Base-by-base conservation (phyloP, 1,140 invertebrate genomes). In the Drosophila bocki region DNA sequence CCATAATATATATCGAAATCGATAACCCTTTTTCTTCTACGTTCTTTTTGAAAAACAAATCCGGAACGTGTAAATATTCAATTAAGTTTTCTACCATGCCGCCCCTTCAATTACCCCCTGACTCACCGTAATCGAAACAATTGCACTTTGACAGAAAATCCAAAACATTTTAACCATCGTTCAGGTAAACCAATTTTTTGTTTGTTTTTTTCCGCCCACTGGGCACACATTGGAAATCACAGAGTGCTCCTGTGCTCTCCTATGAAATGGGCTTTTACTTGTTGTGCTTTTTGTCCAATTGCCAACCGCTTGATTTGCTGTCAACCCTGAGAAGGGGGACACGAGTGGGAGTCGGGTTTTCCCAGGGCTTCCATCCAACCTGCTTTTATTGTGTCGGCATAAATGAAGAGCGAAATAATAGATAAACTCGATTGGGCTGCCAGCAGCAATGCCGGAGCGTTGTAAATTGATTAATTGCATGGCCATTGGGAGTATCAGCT, bases 1-100 rank as follows among this genome's bases (percentile, higher is more conserved):
- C 26, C 45, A 13, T 29, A 45, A 12, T 33, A 33, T 22, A 37
- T 17, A 47, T 39, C 11, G 11, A 19, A 35, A 50, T 15, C 15
- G 33, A 17, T 15, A 26, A 32, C n/a, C 64, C 61, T 39, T 50
- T 63, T 63, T 9, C 7, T 7, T 13, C 12, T 37, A 0, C 7
- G 13, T 32, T 3, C 65, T 44, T 33, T 33, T 63, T 29, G 19
- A 59, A 48, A 48, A 62, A 44, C 17, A 44, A 62, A 63, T 58
- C 47, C 39, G 11, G 12, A 45, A 32, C 32, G 39, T 47, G 54
- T 78, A 78, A 82, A 74, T 74, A 78, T 78, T 82, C 62, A 78
- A 78, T 82, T 74, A 68, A 60, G 53, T 41, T 13, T 35, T 65
- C 33, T 9, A 9, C 3, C 39, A 0, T 8, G n/a, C 22, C 53